phyloP scores from a whole-genome alignment of 2,113 vertebrate genomes.

The Cheirogaleus medius region DNA sequence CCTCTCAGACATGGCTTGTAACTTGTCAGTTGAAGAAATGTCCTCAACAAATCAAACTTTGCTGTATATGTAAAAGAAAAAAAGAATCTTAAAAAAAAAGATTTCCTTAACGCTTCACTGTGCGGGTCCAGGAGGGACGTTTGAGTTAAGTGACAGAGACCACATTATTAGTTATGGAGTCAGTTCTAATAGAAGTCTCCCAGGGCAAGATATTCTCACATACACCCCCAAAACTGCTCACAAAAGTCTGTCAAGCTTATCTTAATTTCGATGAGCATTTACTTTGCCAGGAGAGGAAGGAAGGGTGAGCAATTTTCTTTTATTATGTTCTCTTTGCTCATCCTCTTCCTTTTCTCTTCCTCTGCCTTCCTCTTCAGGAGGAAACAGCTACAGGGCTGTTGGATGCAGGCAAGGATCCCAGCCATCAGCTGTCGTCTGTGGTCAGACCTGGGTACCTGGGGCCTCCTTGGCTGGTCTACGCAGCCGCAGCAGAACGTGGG shows the following conservation, averaged over 20 bases:
- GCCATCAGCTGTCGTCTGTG: background rate
- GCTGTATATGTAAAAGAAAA: conserved; percentile 73
- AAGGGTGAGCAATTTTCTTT: background rate
- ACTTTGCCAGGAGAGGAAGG: conserved; percentile 62
- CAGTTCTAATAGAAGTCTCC: conserved; percentile 79
- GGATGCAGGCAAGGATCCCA: no score
- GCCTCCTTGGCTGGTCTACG: background rate
- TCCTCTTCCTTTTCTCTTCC: background rate
- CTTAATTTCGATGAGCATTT: conserved; percentile 76
- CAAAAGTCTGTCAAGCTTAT: conserved; percentile 54
- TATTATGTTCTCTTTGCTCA: background rate
- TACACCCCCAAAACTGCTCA: conserved; percentile 60
- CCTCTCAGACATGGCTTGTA: conserved; percentile 84
- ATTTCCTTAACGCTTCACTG: conserved; percentile 87
- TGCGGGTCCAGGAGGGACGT: conserved; percentile 83
- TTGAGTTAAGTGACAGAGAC: conserved; percentile 83
- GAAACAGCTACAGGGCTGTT: background rate
- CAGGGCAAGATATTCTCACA: conserved; percentile 74
- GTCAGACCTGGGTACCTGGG: background rate
- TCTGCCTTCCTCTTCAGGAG: background rate
- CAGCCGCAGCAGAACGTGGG: background rate
- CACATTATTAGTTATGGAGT: conserved; percentile 80
- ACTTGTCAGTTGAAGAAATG: conserved; percentile 86
- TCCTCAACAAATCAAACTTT: conserved; percentile 86
- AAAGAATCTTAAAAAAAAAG: conserved; percentile 48